phyloP scores from a whole-genome alignment of 2,797 vertebrate species.

The Falco novaeseelandiae region DNA sequence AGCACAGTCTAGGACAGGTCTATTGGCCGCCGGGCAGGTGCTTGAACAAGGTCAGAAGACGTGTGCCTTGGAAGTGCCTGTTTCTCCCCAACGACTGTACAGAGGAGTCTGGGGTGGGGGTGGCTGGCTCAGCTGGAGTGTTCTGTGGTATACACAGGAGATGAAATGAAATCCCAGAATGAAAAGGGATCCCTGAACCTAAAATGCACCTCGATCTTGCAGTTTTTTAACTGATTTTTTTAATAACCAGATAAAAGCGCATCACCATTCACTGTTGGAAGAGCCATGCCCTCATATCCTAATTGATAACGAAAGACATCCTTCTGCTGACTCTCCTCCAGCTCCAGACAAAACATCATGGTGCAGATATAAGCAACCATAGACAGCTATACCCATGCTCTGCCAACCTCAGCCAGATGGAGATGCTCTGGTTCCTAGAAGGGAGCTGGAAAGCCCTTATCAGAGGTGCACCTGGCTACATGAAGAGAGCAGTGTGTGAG shows the following conservation, averaged over 20 bases:
- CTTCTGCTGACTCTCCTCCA: neutral
- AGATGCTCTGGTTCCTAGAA: neutral
- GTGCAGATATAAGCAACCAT: neutral
- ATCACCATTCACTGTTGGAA: neutral
- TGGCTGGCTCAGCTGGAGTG: neutral
- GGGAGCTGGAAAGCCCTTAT: neutral
- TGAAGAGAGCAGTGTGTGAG: neutral
- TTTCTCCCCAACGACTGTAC: neutral
- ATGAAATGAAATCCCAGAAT: neutral
- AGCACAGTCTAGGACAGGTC: neutral
- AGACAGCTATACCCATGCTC: too few species aligned
- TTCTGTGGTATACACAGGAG: neutral
- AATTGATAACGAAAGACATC: neutral
- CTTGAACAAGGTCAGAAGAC: neutral
- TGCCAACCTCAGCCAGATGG: neutral
- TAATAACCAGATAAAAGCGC: accelerated
- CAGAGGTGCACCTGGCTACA: neutral
- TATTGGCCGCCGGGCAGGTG: neutral
- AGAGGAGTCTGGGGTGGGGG: too few species aligned
- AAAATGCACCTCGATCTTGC: neutral
- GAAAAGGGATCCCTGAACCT: neutral
- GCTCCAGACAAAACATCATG: neutral
- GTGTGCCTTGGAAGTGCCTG: neutral
- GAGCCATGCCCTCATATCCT: neutral
- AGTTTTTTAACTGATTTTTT: neutral